phyloP scores from a whole-genome alignment of 2,888 invertebrate genomes.

The Nebria salina region DNA sequence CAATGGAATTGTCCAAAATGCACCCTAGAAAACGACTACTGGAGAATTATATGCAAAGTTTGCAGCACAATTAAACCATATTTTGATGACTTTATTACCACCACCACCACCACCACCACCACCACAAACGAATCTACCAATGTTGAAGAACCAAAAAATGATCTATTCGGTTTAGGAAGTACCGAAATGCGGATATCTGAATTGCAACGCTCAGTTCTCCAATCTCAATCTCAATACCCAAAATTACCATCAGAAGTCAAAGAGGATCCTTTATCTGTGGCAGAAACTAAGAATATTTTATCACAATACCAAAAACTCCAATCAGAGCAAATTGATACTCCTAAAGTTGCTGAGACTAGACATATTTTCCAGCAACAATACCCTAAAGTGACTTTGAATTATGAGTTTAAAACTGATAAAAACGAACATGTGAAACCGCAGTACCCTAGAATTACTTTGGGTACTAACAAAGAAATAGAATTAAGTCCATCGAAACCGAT shows the following conservation, averaged over 20 bases:
- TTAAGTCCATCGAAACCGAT: not conserved
- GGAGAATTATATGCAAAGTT: slow-evolving; percentile 71
- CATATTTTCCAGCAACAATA: slow-evolving; percentile 8
- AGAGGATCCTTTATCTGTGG: not conserved
- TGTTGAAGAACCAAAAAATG: slow-evolving; percentile 35
- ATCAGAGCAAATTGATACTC: not conserved
- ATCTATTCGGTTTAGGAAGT: slow-evolving; percentile 27
- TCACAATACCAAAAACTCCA: not conserved
- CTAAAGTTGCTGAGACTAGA: slow-evolving; percentile 11
- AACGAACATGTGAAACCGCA: slow-evolving; percentile 10
- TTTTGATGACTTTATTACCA: slow-evolving; percentile 58
- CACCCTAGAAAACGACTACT: slow-evolving; percentile 69
- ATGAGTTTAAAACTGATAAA: slow-evolving; percentile 3
- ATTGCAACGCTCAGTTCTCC: slow-evolving; percentile 36
- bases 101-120: slow-evolving; percentile 28
- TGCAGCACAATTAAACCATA: slow-evolving; percentile 67
- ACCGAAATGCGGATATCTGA: slow-evolving; percentile 29
- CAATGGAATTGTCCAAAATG: slow-evolving; percentile 71
- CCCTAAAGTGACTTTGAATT: not conserved
- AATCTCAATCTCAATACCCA: slow-evolving; percentile 36
- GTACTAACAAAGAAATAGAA: slow-evolving; percentile 19
- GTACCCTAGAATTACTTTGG: slow-evolving; percentile 34
- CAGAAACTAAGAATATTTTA: not conserved
- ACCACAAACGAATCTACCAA: slow-evolving; percentile 30
- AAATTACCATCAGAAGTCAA: slow-evolving; percentile 24